These are phyloP conservation scores for Nectonema munidae DNA, from an alignment of 2,888 invertebrate species.

Conservation along the genomic window DNA sequence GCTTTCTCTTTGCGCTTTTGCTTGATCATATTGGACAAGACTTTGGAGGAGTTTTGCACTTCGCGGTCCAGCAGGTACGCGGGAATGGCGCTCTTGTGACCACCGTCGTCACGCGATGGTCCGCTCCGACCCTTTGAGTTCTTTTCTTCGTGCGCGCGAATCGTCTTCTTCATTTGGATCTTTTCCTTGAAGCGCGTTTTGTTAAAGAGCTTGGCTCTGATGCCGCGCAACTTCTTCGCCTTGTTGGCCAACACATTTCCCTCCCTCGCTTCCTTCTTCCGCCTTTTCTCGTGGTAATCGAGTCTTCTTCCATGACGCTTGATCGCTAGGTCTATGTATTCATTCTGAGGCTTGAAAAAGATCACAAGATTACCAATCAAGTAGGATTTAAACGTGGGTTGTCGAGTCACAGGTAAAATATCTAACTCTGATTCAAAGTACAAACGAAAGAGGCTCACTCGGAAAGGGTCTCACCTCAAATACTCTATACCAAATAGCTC, in stretches of 20 bases:
- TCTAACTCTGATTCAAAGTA: no score
- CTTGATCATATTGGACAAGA: slow-evolving; percentile 90
- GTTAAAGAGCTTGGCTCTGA: slow-evolving; percentile 86
- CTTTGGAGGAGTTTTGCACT: slow-evolving; percentile 62
- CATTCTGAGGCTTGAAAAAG: slow-evolving; percentile 53
- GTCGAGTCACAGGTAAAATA: no score
- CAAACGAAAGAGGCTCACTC: no score
- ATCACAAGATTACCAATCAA: no score
- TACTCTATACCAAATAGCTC: no score
- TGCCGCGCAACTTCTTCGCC: slow-evolving; percentile 58
- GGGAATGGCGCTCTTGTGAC: slow-evolving; percentile 73
- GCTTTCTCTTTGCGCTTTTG: slow-evolving; percentile 97
- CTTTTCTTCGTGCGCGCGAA: slow-evolving; percentile 79
- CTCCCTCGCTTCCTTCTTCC: slow-evolving; percentile 71
- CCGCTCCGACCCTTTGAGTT: slow-evolving; percentile 45
- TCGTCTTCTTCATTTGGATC: slow-evolving; percentile 76
- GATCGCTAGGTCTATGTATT: slow-evolving; percentile 85
- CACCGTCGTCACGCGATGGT: no score
- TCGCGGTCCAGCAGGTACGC: slow-evolving; percentile 87
- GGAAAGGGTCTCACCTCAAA: no score
- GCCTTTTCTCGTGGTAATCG: slow-evolving; percentile 69
- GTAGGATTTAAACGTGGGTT: no score
- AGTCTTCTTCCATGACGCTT: slow-evolving; percentile 76
- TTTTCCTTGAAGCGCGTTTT: slow-evolving; percentile 85
- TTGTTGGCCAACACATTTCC: slow-evolving; percentile 62